Percentiles rank a stretch among this genome's conserved stretches.
Conservation (phyloP, 2,888 invertebrate genomes). For the Leucophenga maculata region DNA sequence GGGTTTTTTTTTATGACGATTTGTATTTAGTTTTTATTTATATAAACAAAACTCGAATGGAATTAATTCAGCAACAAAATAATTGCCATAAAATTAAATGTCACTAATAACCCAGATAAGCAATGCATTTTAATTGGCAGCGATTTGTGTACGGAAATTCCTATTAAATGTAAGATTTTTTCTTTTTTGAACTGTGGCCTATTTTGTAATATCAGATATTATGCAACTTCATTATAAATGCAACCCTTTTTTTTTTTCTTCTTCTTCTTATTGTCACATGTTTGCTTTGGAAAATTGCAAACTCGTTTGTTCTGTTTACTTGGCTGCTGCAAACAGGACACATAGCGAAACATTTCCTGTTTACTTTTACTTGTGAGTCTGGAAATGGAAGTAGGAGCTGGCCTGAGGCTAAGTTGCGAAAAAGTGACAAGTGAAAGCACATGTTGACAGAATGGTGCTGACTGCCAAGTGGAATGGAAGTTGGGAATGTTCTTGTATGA, state of each 20-base stretch:
- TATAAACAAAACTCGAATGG: slow-evolving; percentile 20
- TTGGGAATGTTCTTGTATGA: background rate
- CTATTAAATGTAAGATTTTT: background rate
- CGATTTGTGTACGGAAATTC: background rate
- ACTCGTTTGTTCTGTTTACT: slow-evolving; percentile 59
- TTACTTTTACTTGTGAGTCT: slow-evolving; percentile 39
- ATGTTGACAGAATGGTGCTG: slow-evolving; percentile 19
- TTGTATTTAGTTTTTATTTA: slow-evolving; percentile 4
- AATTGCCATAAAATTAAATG: slow-evolving; percentile 20
- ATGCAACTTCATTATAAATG: slow-evolving; percentile 13
- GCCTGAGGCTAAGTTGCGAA: slow-evolving; percentile 44
- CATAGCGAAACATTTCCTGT: slow-evolving; percentile 56
- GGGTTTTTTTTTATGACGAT: background rate
- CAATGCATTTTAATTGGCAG: background rate
- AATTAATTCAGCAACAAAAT: slow-evolving; percentile 4
- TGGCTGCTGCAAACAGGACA: slow-evolving; percentile 42
- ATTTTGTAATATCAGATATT: background rate
- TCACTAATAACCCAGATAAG: slow-evolving; percentile 38
- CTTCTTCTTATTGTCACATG: slow-evolving; percentile 37
- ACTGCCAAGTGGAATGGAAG: too few relatives aligned
- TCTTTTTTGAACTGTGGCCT: background rate
- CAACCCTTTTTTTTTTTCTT: slow-evolving; percentile 30
- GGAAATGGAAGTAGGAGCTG: slow-evolving; percentile 48
- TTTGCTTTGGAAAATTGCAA: slow-evolving; percentile 61
- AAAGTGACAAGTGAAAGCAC: slow-evolving; percentile 22